Evolutionary conservation across 2,797 vertebrate genomes (phyloP).

Genomic region (Sternarchorhynchus goeldii): DNA sequence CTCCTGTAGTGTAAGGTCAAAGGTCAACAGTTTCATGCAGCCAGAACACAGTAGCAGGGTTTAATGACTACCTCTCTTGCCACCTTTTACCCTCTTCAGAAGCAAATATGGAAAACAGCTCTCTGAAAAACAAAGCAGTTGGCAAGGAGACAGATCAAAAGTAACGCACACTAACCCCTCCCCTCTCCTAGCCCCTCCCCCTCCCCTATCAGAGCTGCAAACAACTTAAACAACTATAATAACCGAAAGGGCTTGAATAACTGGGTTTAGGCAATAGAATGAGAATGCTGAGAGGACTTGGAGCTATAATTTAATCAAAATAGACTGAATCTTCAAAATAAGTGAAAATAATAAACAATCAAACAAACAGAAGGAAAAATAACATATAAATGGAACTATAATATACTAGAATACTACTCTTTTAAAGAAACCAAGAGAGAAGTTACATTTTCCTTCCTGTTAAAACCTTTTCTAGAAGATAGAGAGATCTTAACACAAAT

Average conservation of each 20-base stretch:
- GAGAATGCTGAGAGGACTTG: neutral
- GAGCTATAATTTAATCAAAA: neutral
- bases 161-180: neutral
- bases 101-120: slow-evolving; percentile 50
- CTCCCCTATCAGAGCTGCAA: neutral
- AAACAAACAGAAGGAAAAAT: neutral
- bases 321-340: neutral
- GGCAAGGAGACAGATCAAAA: slow-evolving; percentile 49
- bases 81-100: neutral
- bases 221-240: slow-evolving; percentile 25
- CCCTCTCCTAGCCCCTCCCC: neutral
- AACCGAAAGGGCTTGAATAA: neutral
- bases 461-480: neutral
- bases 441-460: too few relatives aligned
- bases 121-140: slow-evolving; percentile 38
- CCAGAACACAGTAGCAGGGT: neutral
- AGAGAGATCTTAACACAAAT: neutral
- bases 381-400: too few relatives aligned
- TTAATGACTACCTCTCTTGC: neutral
- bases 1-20: neutral
- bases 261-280: slow-evolving; percentile 12
- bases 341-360: neutral
- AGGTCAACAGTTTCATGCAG: neutral
- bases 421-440: too few relatives aligned
- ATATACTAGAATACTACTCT: too few relatives aligned